Base-by-base conservation (phyloP, 1,140 invertebrate species). In the Listronotus oregonensis region DNA sequence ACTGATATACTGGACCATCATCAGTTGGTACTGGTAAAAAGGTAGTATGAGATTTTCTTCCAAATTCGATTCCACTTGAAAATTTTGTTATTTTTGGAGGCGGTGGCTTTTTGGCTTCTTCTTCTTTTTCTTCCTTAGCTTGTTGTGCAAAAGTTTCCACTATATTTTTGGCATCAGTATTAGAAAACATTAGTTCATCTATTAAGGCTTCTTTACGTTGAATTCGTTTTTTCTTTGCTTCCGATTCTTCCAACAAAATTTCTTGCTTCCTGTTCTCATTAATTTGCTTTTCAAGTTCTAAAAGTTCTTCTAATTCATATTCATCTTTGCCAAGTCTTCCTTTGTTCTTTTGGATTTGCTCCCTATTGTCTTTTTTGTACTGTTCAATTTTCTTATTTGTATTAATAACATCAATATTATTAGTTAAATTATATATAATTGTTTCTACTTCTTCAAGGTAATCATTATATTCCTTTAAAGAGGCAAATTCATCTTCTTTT, bases 311-410 rank as follows among this genome's bases (percentile, higher is more conserved):
- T 42, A 99, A 76, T 74, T 96, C 93, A 70, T 93, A 82, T 77
- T 91, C 89, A 72, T 86, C 85, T 73, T 86, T 82, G 56, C 88
- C 88, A 14, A 89, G 77, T 77, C 87, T 88, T 0, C 85, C 85
- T 79, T 91, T 92, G 78, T 95, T 98, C 72, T 93, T 95, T 69
- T 90, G 83, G 64, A 99, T 98, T 54, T 88, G 78, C 43, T 97
- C 95, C 67, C 89, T 91, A 78, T 99, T 97, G 68, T 97, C 93
- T 66, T 89, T 92, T 79, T 95, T 96, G 79, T 98, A 98, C 65
- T 93, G 88, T 73, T 98, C 95, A 70, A 99, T 96, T 75, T 85
- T 89, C 76, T 90, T 93, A 77, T 95, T 95, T 1, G 94, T 98
- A 67, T 89, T 88, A 39, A 94, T 85, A 14, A 97, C 82, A 80